phyloP scores from a whole-genome alignment of 2,797 vertebrate species.

The Pteronotus mesoamericanus region DNA sequence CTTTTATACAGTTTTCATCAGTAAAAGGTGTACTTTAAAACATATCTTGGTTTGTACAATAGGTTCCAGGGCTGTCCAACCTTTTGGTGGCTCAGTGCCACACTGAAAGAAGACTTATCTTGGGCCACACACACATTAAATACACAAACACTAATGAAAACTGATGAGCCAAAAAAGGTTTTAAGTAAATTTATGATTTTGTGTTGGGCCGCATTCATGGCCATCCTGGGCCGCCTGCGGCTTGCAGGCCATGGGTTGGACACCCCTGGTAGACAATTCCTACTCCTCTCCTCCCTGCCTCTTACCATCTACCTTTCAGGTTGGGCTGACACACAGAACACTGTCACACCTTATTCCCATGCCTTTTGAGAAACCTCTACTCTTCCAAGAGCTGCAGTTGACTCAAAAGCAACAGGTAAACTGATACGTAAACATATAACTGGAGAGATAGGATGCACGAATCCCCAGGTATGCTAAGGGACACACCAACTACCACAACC shows the following conservation, averaged over 20 bases:
- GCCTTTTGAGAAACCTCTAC: neutral
- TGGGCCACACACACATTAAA: no score
- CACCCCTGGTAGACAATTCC: neutral
- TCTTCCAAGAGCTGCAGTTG: neutral
- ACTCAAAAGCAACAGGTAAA: neutral
- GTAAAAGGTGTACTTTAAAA: neutral
- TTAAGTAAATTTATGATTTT: no score
- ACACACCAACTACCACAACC: neutral
- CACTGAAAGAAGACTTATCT: no score
- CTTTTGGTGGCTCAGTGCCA: no score
- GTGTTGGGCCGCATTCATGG: no score
- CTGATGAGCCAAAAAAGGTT: no score
- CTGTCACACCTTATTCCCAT: neutral
- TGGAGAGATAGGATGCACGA: neutral
- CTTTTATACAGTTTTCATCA: constrained; percentile 2
- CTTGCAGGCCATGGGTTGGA: no score
- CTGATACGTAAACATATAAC: neutral
- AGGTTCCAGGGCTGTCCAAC: neutral
- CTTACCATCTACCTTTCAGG: neutral
- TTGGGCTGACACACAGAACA: neutral
- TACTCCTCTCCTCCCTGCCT: neutral
- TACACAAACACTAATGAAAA: no score
- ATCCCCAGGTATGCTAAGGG: neutral
- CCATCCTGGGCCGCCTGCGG: no score
- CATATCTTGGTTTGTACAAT: neutral